phyloP scores from a whole-genome alignment of 2,888 invertebrate genomes.

The Nephrocerus scutellatus region DNA sequence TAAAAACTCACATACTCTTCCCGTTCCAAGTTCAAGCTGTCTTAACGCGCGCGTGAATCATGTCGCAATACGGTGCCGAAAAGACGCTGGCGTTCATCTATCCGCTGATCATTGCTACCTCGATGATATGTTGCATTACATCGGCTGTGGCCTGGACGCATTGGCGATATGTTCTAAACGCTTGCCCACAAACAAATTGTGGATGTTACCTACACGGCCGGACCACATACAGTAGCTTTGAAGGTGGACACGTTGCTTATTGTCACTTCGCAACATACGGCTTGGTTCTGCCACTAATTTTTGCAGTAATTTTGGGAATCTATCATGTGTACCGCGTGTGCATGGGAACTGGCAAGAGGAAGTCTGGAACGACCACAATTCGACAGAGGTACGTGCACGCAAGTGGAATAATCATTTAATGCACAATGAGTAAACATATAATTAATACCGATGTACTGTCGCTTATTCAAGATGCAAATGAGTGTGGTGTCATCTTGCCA shows the following conservation, averaged over 20 bases:
- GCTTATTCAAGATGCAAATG: too few relatives aligned
- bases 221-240: conserved; percentile 56
- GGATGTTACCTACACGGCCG: conserved; percentile 63
- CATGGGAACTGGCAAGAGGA: conserved; percentile 52
- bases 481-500: too few relatives aligned
- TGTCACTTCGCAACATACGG: conserved; percentile 65
- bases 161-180: conserved; percentile 59
- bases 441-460: conserved; percentile 19
- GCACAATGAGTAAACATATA: conserved; percentile 10
- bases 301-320: conserved; percentile 56
- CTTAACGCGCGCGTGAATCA: conserved; percentile 25
- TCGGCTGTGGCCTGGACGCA: conserved; percentile 60
- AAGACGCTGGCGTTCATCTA: conserved; percentile 41
- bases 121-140: conserved; percentile 40
- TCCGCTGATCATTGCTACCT: conserved; percentile 37
- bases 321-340: conserved; percentile 66
- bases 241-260: conserved; percentile 58
- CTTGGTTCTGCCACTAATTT: conserved; percentile 56
- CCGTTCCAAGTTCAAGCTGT: too few relatives aligned
- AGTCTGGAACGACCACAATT: conserved; percentile 41
- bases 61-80: conserved; percentile 42
- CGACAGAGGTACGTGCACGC: conserved; percentile 38
- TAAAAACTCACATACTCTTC: too few relatives aligned
- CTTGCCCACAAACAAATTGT: conserved; percentile 60
- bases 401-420: conserved; percentile 18